phyloP scores from a whole-genome alignment of 2,113 vertebrate genomes.

The Opisthocomus hoazin region DNA sequence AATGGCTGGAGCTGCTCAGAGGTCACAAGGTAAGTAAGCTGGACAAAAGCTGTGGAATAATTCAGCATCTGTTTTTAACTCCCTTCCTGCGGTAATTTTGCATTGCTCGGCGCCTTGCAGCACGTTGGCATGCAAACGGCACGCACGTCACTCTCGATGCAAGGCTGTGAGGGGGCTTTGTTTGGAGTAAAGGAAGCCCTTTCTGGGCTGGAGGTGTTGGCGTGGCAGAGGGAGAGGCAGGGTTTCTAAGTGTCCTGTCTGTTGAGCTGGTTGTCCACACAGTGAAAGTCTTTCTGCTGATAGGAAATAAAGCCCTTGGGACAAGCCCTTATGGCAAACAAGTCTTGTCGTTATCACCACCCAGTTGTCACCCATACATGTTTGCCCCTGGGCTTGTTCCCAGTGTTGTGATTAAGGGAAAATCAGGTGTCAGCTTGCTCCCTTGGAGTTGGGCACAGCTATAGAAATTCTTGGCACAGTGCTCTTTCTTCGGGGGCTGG shows the following conservation, averaged over 20 bases:
- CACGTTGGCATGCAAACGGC: rapidly evolving
- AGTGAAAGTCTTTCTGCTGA: not conserved
- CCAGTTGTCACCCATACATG: not conserved
- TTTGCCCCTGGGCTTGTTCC: not conserved
- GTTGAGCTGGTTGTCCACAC: not conserved
- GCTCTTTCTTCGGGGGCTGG: not conserved
- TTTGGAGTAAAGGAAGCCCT: not conserved
- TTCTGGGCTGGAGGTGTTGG: not conserved
- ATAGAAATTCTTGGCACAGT: not conserved
- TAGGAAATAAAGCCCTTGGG: not conserved
- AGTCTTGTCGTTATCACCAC: not conserved
- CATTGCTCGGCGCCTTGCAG: not conserved
- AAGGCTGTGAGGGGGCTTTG: not conserved
- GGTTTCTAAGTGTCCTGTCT: not conserved
- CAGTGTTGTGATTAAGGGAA: not conserved
- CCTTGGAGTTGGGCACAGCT: not conserved
- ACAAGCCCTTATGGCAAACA: rapidly evolving
- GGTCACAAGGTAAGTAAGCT: not conserved
- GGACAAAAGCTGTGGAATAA: not conserved
- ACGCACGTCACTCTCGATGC: rapidly evolving
- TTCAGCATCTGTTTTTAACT: not conserved
- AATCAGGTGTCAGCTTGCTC: not conserved
- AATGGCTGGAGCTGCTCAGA: not conserved
- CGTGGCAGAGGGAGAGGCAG: not conserved
- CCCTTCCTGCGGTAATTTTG: not conserved